Evolutionary conservation across 92 coral and sea anemone genomes (phyloP).

Genomic region (Metridium senile): DNA sequence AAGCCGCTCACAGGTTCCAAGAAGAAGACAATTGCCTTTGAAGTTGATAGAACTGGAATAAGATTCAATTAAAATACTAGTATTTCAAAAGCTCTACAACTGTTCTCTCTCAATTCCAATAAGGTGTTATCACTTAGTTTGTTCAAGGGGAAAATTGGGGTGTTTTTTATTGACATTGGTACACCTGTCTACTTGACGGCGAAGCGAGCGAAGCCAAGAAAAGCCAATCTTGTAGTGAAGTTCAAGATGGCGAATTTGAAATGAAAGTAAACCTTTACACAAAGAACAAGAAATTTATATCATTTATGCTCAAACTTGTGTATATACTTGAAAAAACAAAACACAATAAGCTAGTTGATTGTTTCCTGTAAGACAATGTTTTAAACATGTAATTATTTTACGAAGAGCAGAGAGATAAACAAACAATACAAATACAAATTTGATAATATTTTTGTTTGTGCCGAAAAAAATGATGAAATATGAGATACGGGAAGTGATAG

Average conservation of each 20-base stretch:
- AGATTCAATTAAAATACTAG: too few species aligned
- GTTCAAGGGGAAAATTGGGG: neutral
- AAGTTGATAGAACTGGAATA: too few species aligned
- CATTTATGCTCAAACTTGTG: too few species aligned
- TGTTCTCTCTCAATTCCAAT: neutral
- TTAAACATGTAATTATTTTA: too few species aligned
- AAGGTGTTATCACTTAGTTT: neutral
- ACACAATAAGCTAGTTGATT: too few species aligned
- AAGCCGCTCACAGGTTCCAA: neutral
- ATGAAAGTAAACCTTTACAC: neutral
- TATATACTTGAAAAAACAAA: too few species aligned
- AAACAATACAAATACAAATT: neutral
- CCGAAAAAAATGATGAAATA: neutral
- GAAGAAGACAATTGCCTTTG: too few species aligned
- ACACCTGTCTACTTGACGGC: conserved; percentile 1
- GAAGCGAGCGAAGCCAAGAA: neutral
- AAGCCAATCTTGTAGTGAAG: neutral
- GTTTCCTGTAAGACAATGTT: too few species aligned
- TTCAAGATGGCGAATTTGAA: neutral
- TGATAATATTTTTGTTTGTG: neutral
- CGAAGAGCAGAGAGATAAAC: too few species aligned
- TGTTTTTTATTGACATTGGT: neutral
- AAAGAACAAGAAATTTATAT: neutral
- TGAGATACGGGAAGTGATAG: neutral
- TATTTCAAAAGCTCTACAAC: neutral